These are phyloP conservation scores for Apodemus sylvaticus DNA, from an alignment of 2,113 vertebrate species.

Conservation along the genomic window DNA sequence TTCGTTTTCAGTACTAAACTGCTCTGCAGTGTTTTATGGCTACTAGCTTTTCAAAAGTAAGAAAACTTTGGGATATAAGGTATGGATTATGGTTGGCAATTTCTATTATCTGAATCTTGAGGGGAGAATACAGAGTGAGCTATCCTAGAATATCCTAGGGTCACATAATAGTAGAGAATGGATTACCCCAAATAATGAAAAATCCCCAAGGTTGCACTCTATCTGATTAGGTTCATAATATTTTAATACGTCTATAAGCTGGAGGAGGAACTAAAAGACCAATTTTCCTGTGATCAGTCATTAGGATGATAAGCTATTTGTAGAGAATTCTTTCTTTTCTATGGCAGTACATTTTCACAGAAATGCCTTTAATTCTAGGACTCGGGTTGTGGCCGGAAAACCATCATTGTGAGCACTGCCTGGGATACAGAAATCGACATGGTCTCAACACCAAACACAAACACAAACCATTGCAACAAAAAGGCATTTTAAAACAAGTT, in stretches of 20 bases:
- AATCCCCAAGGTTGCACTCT: neutral
- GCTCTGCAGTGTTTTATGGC: neutral
- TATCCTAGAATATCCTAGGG: neutral
- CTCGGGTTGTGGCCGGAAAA: neutral
- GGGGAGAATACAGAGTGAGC: neutral
- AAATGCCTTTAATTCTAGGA: neutral
- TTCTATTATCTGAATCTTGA: constrained; percentile 28
- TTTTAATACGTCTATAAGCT: neutral
- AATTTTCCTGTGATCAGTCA: constrained; percentile 16
- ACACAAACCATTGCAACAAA: neutral
- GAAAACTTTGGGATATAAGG: neutral
- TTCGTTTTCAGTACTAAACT: neutral
- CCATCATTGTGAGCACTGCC: neutral
- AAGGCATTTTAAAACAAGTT: neutral
- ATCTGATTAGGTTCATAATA: neutral
- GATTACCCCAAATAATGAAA: constrained; percentile 22
- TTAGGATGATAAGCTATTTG: neutral
- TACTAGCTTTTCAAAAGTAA: constrained; percentile 32
- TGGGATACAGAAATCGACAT: neutral
- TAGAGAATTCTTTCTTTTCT: neutral
- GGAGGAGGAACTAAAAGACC: neutral
- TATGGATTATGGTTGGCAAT: neutral
- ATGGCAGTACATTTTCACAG: neutral
- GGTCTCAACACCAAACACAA: neutral
- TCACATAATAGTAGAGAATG: neutral